phyloP scores from a whole-genome alignment of 2,113 vertebrate species.

The Lagopus leucura region DNA sequence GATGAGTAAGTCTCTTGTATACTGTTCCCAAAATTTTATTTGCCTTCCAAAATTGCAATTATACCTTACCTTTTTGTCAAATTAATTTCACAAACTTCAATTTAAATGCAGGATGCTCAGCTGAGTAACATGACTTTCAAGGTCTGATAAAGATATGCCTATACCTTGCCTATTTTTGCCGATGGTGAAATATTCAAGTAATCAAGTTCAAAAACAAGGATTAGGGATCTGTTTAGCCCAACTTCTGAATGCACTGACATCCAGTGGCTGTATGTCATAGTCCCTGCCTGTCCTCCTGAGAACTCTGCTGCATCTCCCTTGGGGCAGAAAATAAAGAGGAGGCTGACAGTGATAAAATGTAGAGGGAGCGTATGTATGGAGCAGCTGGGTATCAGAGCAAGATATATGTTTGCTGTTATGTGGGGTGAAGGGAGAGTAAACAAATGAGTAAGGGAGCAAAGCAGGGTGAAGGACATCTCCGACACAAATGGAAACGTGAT shows the following conservation, averaged over 20 bases:
- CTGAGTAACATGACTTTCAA: not conserved
- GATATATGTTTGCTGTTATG: not conserved
- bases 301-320: not conserved
- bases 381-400: not conserved
- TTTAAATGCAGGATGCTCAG: not conserved
- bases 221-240: constrained; percentile 18
- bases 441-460: constrained; percentile 20
- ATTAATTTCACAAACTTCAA: not conserved
- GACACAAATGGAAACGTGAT: not conserved
- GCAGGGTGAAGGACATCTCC: constrained; percentile 3
- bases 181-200: not conserved
- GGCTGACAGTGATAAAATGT: constrained; percentile 26
- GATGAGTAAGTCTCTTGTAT: not conserved
- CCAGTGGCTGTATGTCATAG: not conserved
- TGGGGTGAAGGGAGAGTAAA: constrained; percentile 22
- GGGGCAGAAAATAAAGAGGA: not conserved
- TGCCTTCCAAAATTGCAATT: not conserved
- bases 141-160: not conserved
- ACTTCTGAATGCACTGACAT: not conserved
- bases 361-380: not conserved
- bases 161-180: not conserved
- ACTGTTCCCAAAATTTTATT: not conserved
- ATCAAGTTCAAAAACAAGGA: not conserved
- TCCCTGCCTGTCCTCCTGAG: not conserved
- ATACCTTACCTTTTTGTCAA: not conserved